phyloP scores from a whole-genome alignment of 2,888 invertebrate genomes.

The Panorpa germanica region DNA sequence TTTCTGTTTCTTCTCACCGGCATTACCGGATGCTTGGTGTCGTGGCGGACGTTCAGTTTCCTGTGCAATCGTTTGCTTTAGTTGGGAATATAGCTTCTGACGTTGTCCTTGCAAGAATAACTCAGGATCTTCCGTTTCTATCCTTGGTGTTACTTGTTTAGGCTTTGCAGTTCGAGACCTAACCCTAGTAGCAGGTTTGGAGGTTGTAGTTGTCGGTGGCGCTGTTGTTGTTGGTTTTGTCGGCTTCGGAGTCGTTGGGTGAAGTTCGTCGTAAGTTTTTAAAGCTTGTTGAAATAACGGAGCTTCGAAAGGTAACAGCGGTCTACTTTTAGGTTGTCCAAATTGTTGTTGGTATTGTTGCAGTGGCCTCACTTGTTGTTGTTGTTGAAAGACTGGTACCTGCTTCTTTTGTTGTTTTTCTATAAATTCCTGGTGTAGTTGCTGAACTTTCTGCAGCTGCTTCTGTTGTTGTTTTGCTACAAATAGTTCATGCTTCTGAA shows the following conservation, averaged over 20 bases:
- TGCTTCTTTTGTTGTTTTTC: slow-evolving; percentile 47
- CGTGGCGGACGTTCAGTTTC: slow-evolving; percentile 32
- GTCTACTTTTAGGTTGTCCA: slow-evolving; percentile 23
- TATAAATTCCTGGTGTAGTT: slow-evolving; percentile 49
- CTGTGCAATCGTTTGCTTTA: slow-evolving; percentile 28
- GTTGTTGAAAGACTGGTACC: slow-evolving; percentile 31
- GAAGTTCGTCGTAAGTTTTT: slow-evolving; percentile 43
- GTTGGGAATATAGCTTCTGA: slow-evolving; percentile 36
- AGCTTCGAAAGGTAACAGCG: slow-evolving; percentile 40
- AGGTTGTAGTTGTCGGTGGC: slow-evolving; percentile 26
- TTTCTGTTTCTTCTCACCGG: slow-evolving; percentile 20
- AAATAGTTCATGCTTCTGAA: slow-evolving; percentile 57
- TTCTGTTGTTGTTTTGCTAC: slow-evolving; percentile 64
- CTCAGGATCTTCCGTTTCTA: slow-evolving; percentile 21
- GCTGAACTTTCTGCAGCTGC: slow-evolving; percentile 54
- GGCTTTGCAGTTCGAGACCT: slow-evolving; percentile 22
- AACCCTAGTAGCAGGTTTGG: slow-evolving; percentile 20
- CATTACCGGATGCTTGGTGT: slow-evolving; percentile 28
- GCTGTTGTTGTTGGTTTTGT: slow-evolving; percentile 46
- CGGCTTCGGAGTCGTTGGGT: slow-evolving; percentile 47
- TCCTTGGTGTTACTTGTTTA: too few relatives aligned
- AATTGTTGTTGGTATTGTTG: slow-evolving; percentile 15
- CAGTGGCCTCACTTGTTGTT: slow-evolving; percentile 14
- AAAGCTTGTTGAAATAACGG: slow-evolving; percentile 44
- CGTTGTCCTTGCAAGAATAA: slow-evolving; percentile 25